phyloP scores from a whole-genome alignment of 2,888 invertebrate genomes.

The Synergus gifuensis region DNA sequence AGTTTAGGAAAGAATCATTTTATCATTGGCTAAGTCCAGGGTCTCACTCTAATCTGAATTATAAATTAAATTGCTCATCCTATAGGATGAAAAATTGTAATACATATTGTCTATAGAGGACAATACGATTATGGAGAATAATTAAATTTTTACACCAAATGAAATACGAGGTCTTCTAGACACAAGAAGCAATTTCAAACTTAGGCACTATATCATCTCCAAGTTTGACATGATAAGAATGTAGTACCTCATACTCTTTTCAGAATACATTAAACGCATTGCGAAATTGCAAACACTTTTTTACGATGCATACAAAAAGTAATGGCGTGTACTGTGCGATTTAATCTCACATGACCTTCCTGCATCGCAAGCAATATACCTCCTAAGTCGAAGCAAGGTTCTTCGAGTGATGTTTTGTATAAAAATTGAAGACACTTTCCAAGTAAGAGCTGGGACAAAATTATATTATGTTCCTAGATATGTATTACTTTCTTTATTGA shows the following conservation, averaged over 20 bases:
- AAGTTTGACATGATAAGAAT: conserved; percentile 15
- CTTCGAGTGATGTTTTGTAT: background rate
- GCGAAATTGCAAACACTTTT: conserved; percentile 18
- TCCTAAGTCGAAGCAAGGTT: conserved; percentile 25
- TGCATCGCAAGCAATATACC: conserved; percentile 8
- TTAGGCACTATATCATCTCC: background rate
- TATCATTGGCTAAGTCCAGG: background rate
- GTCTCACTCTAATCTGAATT: too few relatives aligned
- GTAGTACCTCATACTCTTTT: background rate
- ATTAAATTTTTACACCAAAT: too few relatives aligned
- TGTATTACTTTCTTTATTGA: background rate
- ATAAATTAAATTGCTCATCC: background rate
- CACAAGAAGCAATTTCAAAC: background rate
- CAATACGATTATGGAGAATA: background rate
- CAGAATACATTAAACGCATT: conserved; percentile 23
- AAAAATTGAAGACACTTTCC: background rate
- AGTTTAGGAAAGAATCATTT: conserved; percentile 1
- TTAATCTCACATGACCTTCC: conserved; percentile 25
- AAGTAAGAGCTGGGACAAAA: background rate
- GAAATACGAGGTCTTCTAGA: background rate
- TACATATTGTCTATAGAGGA: background rate
- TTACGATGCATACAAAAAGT: conserved; percentile 37
- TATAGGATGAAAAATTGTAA: background rate
- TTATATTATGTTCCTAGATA: background rate
- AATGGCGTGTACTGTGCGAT: conserved; percentile 18